A percentile compares a stretch with the other conserved stretches of the same genome.
These are phyloP conservation scores for Alectura lathami DNA, from an alignment of 2,113 vertebrate genomes.

Conservation along the genomic window DNA sequence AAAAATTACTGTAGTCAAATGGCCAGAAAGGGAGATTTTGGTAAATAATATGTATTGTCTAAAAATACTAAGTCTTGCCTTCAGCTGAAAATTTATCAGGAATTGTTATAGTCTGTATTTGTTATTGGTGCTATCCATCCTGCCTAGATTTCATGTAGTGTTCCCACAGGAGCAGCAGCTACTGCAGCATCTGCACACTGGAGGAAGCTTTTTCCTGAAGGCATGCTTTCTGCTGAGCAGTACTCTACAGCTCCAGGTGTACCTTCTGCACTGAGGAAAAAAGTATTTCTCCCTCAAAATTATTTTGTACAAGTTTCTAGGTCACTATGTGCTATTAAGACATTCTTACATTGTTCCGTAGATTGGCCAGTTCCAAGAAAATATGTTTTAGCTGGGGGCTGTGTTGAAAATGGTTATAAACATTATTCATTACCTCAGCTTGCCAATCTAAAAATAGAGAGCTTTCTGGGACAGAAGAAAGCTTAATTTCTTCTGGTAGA, in stretches of 20 bases:
- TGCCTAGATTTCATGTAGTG: not conserved
- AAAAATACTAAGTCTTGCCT: not conserved
- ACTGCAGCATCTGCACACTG: not conserved
- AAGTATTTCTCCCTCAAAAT: not conserved
- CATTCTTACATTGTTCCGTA: not conserved
- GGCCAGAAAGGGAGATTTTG: not conserved
- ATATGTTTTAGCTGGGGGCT: not conserved
- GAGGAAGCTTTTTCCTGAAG: not conserved
- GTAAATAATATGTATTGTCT: not conserved
- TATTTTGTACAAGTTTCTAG: not conserved
- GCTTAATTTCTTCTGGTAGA: conserved; percentile 3
- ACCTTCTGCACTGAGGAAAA: not conserved
- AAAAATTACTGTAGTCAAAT: not conserved
- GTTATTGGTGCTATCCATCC: not conserved
- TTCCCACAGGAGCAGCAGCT: not conserved
- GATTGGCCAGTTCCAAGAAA: not conserved
- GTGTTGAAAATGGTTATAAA: not conserved
- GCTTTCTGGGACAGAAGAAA: conserved; percentile 31
- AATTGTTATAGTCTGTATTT: not conserved
- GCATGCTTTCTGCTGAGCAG: not conserved
- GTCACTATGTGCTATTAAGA: not conserved
- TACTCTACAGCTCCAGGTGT: not conserved
- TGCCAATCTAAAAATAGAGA: conserved; percentile 18
- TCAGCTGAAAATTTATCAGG: not conserved
- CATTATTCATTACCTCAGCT: not conserved